Evolutionary conservation across 2,888 invertebrate species (phyloP).

Genomic region (Chrysodeixis includens): DNA sequence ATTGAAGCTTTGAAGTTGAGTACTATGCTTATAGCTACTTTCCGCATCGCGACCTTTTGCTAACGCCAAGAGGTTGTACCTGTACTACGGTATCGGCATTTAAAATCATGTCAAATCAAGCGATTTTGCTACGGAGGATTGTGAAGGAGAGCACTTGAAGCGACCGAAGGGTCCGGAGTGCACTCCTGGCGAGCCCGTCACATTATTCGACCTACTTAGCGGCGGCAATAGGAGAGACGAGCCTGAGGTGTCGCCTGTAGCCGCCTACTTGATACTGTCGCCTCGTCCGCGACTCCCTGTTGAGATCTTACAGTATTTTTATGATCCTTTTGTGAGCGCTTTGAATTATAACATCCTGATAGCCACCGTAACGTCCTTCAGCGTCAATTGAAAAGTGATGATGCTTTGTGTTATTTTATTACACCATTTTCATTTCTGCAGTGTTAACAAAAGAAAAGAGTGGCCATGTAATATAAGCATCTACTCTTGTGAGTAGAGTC

Average conservation of each 20-base stretch:
- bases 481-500: conserved; percentile 22
- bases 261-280: conserved; percentile 73
- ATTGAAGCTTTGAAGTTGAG: conserved; percentile 46
- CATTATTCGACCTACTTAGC: conserved; percentile 88
- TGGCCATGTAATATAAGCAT: conserved; percentile 19
- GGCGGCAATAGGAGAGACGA: conserved; percentile 71
- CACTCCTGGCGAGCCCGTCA: conserved; percentile 80
- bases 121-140: conserved; percentile 84
- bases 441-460: conserved; percentile 18
- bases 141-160: conserved; percentile 73
- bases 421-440: conserved; percentile 24
- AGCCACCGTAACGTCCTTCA: conserved; percentile 42
- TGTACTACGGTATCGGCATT: conserved; percentile 80
- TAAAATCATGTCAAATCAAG: conserved; percentile 89
- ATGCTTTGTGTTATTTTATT: conserved; percentile 47
- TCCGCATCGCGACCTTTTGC: conserved; percentile 25
- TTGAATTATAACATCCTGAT: conserved; percentile 47
- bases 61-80: conserved; percentile 29
- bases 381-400: conserved; percentile 44
- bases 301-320: conserved; percentile 56
- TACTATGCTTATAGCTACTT: conserved; percentile 11
- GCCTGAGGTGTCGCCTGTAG: conserved; percentile 77
- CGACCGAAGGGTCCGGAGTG: conserved; percentile 77
- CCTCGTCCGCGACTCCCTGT: conserved; percentile 60
- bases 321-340: conserved; percentile 54